A percentile compares a stretch with the other conserved stretches of the same genome.
phyloP scores from a whole-genome alignment of 1,140 invertebrate species.

The Limonius californicus region DNA sequence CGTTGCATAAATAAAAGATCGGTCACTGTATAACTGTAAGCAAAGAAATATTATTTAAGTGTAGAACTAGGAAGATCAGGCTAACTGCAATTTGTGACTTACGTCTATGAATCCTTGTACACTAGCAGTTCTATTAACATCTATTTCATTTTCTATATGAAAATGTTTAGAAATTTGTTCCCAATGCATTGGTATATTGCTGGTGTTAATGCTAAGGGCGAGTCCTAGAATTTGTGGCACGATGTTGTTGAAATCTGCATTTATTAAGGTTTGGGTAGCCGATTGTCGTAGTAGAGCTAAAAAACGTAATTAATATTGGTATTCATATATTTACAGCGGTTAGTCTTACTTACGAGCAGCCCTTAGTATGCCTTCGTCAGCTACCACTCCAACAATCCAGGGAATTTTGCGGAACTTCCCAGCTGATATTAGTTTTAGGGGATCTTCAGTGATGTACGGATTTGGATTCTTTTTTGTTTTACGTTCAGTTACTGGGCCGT shows the following conservation, averaged over 20 bases:
- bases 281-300: slow-evolving; percentile 24
- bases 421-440: slow-evolving; percentile 41
- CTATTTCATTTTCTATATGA: slow-evolving; percentile 22
- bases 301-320: slow-evolving; percentile 7
- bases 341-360: slow-evolving; percentile 51
- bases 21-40: slow-evolving; percentile 34
- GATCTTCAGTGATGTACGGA: slow-evolving; percentile 60
- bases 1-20: slow-evolving; percentile 28
- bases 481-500: slow-evolving; percentile 15
- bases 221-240: slow-evolving; percentile 20
- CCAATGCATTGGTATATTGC: slow-evolving; percentile 15
- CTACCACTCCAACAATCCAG: slow-evolving; percentile 62
- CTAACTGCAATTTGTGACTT: neutral
- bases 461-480: slow-evolving; percentile 49
- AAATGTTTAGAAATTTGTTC: slow-evolving; percentile 29
- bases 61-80: too few relatives aligned
- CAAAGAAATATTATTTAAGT: neutral
- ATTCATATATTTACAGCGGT: slow-evolving; percentile 15
- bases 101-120: slow-evolving; percentile 37
- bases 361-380: slow-evolving; percentile 62
- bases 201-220: slow-evolving; percentile 17
- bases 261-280: slow-evolving; percentile 18
- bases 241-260: slow-evolving; percentile 23
- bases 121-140: slow-evolving; percentile 24
- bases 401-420: slow-evolving; percentile 49